These are phyloP conservation scores for Oryzias javanicus DNA, from an alignment of 2,113 vertebrate genomes.

Conservation along the genomic window DNA sequence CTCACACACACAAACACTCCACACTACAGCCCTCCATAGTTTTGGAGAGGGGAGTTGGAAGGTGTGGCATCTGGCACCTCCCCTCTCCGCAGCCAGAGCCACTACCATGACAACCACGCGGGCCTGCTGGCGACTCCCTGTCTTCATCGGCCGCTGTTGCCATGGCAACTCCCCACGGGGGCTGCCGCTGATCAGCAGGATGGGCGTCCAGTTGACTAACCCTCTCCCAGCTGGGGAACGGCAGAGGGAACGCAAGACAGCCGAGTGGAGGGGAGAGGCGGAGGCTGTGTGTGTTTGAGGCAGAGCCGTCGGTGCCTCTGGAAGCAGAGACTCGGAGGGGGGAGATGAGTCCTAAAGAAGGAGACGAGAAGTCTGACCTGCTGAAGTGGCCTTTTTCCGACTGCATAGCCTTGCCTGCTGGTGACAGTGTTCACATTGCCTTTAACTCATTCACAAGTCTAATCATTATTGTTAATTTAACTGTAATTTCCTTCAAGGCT, in stretches of 20 bases:
- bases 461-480: slow-evolving; percentile 4
- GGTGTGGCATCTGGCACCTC: slow-evolving; percentile 72
- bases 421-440: slow-evolving; percentile 22
- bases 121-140: slow-evolving; percentile 79
- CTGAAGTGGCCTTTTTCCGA: slow-evolving; percentile 40
- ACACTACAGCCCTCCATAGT: slow-evolving; percentile 48
- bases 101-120: slow-evolving; percentile 78
- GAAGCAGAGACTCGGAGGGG: slow-evolving; percentile 18
- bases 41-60: slow-evolving; percentile 61
- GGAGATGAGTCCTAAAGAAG: slow-evolving; percentile 29
- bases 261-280: slow-evolving; percentile 45
- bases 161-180: slow-evolving; percentile 78
- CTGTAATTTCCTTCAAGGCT: neutral
- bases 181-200: slow-evolving; percentile 77
- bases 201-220: slow-evolving; percentile 78
- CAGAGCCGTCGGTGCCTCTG: slow-evolving; percentile 41
- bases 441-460: neutral
- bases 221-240: slow-evolving; percentile 74
- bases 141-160: slow-evolving; percentile 78
- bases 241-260: slow-evolving; percentile 57
- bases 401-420: slow-evolving; percentile 13
- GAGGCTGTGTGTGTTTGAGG: slow-evolving; percentile 30
- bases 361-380: slow-evolving; percentile 53
- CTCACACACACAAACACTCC: slow-evolving; percentile 19
- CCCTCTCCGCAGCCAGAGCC: slow-evolving; percentile 68